Percentiles rank a stretch among this genome's conserved stretches.
These are phyloP conservation scores for Cyphomyrus discorhynchus DNA, from an alignment of 2,113 vertebrate genomes.

Conservation along the genomic window DNA sequence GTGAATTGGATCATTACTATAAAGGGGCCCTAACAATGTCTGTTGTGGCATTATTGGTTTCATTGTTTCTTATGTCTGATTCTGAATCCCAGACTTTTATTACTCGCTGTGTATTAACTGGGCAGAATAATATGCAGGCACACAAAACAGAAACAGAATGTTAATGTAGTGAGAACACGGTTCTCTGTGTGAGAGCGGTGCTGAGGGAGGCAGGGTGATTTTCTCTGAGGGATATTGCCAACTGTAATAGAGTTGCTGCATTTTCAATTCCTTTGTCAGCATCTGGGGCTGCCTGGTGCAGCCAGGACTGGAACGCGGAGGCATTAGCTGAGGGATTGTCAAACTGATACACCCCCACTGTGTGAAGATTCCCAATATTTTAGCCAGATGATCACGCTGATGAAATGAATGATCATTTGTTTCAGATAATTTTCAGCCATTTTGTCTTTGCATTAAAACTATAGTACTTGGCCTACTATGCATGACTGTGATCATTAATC, in stretches of 20 bases:
- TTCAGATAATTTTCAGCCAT: background rate
- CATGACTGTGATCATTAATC: background rate
- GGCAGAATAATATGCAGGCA: background rate
- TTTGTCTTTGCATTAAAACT: background rate
- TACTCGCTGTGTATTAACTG: background rate
- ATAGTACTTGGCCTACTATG: background rate
- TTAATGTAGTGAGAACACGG: background rate
- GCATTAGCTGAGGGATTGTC: background rate
- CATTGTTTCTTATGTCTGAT: background rate
- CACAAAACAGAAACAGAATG: background rate
- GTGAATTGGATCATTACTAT: background rate
- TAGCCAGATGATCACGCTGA: background rate
- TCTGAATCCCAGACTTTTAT: background rate
- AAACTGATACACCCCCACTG: background rate
- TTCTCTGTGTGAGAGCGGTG: background rate
- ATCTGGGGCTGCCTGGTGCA: background rate
- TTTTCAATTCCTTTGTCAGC: background rate
- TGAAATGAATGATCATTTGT: background rate
- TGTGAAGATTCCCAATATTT: background rate
- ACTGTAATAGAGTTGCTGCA: conserved; percentile 11
- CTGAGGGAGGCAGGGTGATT: background rate
- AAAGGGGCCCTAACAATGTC: background rate
- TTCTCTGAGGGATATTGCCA: conserved; percentile 8
- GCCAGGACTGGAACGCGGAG: background rate
- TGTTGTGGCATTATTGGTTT: background rate